phyloP scores from a whole-genome alignment of 35 echinoderm and acorn worm genomes.

The Heliocidaris tuberculata region DNA sequence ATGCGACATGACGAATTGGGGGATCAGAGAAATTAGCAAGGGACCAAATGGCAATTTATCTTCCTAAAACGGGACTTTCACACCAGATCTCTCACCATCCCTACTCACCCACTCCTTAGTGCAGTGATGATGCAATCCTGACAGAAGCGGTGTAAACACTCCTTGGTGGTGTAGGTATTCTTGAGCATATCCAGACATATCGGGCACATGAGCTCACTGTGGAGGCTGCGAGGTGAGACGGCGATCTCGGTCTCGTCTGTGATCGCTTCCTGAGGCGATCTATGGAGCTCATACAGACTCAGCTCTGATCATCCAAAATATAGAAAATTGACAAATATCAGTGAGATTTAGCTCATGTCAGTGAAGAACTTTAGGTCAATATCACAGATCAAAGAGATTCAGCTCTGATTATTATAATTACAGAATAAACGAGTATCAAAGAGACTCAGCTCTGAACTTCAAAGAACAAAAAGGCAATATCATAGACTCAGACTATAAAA shows the following conservation, averaged over 20 bases:
- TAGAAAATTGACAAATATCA: constrained; percentile 3
- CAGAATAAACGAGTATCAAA: neutral
- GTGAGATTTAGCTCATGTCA: neutral
- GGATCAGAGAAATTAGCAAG: too few relatives aligned
- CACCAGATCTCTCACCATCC: too few relatives aligned
- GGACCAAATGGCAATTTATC: too few relatives aligned
- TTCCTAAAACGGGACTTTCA: too few relatives aligned
- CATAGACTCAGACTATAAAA: too few relatives aligned
- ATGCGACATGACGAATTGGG: too few relatives aligned
- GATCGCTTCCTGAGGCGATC: constrained; percentile 93
- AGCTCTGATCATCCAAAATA: constrained; percentile 64
- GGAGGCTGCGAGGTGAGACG: constrained; percentile 93
- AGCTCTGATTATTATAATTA: neutral
- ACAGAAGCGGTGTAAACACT: constrained; percentile 95
- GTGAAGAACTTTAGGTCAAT: neutral
- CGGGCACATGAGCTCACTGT: constrained; percentile 99
- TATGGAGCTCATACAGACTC: constrained; percentile 93
- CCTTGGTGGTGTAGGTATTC: constrained; percentile 96
- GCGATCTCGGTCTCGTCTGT: constrained; percentile 98
- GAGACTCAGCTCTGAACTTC: too few relatives aligned
- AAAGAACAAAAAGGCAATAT: too few relatives aligned
- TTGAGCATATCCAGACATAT: constrained; percentile 99
- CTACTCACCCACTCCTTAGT: constrained; percentile 90
- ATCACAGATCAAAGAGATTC: too few relatives aligned
- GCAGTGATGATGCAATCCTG: constrained; percentile 98